Evolutionary conservation across 2,797 vertebrate species (phyloP), one percentile per base, ranked within the genome.

Genomic region (Sebastes hopkinsi): DNA sequence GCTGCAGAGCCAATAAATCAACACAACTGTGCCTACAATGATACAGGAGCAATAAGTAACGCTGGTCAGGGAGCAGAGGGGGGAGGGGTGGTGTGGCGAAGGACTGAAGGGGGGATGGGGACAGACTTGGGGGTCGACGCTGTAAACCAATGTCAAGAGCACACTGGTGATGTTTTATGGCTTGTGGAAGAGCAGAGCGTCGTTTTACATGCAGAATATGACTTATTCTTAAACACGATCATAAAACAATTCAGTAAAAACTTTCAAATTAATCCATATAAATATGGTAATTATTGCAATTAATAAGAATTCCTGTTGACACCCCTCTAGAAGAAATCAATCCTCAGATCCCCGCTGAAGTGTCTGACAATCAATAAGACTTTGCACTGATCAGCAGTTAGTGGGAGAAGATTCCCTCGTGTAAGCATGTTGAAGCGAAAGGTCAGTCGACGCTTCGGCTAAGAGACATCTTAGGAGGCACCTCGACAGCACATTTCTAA

Each of bases 1-100:
- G 81, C 88, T 77, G 79, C 91, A 88, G 91, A 84, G 88, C 88
- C 93, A 89, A 95, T 95, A 94, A 95, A 96, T 95, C 94, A 95
- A 91, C 88, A 92, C 87, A 91, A 93, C 85, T 82, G 92, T 89
- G 93, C 87, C 92, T 66, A 85, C 92, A 88, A 88, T 78, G 89
- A 92, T 92, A 90, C 84, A 69, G 85, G 77, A 84, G 89, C 90
- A 93, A 93, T 93, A 93, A 90, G 91, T 79, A 89, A 87, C 90
- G 81, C 75, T 84, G 90, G 93, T 88, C 91, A 32, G 80, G 68
- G 66, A 56, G 69, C 29, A 1, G 60, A 20, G 56, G 30, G 42
- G 60, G 69, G 30, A 20, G 42, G 72, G 70, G 20, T 2, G 9
- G 5, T 10, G 23, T 56, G 58, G 23, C 20, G 36, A 27, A 46